Conservation (phyloP, 2,888 invertebrate species). For the Drosophila lacicola region DNA sequence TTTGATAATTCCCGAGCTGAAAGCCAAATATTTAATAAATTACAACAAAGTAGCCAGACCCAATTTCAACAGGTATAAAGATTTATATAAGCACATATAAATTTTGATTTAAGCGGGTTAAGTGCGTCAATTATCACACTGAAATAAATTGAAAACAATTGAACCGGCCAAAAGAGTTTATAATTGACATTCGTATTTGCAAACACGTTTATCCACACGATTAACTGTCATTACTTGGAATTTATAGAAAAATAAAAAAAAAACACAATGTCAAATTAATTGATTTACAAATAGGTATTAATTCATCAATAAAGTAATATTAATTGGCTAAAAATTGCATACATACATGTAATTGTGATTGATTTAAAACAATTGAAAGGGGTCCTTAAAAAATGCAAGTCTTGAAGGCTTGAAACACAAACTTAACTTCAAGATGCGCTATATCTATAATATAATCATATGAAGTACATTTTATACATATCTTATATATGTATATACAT, state of each 20-base stretch:
- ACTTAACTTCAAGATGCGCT: too few relatives aligned
- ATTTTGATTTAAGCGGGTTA: slow-evolving; percentile 23
- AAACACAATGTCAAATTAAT: not conserved
- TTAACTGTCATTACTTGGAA: slow-evolving; percentile 4
- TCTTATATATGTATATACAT: too few relatives aligned
- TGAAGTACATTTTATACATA: too few relatives aligned
- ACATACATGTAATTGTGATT: not conserved
- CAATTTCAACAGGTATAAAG: slow-evolving; percentile 29
- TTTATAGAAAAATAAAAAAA: not conserved
- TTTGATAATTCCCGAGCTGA: slow-evolving; percentile 47
- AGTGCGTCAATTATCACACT: slow-evolving; percentile 29
- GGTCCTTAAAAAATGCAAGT: too few relatives aligned
- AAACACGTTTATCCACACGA: slow-evolving; percentile 1
- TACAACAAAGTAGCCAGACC: slow-evolving; percentile 22
- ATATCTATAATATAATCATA: too few relatives aligned
- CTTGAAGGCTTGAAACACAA: too few relatives aligned
- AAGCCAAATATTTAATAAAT: slow-evolving; percentile 50
- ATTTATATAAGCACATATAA: not conserved
- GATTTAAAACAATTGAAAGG: not conserved
- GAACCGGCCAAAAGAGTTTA: slow-evolving; percentile 8
- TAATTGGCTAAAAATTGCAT: slow-evolving; percentile 2
- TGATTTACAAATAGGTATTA: slow-evolving; percentile 10
- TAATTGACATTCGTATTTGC: not conserved
- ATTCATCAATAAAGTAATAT: not conserved
- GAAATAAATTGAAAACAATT: slow-evolving; percentile 33